Base-by-base conservation (phyloP, 2,113 vertebrate species). In the Leptodactylus fuscus region DNA sequence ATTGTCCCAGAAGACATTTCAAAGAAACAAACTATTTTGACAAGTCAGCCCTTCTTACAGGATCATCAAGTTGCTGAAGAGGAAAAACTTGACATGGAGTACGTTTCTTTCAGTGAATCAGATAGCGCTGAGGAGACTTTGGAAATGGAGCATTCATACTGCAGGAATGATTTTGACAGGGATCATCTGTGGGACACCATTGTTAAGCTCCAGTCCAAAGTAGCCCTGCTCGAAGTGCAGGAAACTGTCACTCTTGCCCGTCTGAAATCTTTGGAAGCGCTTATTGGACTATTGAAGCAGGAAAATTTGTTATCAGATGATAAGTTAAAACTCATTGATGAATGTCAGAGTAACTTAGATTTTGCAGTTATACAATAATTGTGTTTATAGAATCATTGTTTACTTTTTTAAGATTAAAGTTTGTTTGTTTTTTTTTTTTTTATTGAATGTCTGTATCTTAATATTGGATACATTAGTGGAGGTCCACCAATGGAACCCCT, bases 111-210 rank as follows among this genome's bases (percentile, higher is more conserved):
- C 62, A 70, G 88, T 53, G 83, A 81, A 48, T 15, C 81, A 4
- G 88, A 88, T 38, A 46, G 74, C 18, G 80, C 87, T 62, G 89
- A 88, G 76, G 91, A 93, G 83, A 76, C 93, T 60, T 88, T 94
- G 16, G 89, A 95, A 75, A 92, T 85, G 29, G 96, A 97, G 77
- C 95, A 97, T 90, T 97, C 96, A 0, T 96, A 97, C 88, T 96
- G 94, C 83, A 93, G 91, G 71, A 92, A 93, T 90, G 90, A 95
- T 85, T 85, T 88, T 32, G 94, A 94, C 88, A 94, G 89, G 87
- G 93, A 95, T 83, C 91, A 94, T 84, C 93, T 97, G 22, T 96
- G 95, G 94, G 91, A 92, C 88, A 96, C 95, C 87, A 94, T 97
- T 87, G 91, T 93, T 49, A 94, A 92, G 82, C 92, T 97, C 5